A percentile compares a stretch with the other conserved stretches of the same genome.
Conservation (phyloP, 2,888 invertebrate genomes). For the Acanthosoma haemorrhoidale region DNA sequence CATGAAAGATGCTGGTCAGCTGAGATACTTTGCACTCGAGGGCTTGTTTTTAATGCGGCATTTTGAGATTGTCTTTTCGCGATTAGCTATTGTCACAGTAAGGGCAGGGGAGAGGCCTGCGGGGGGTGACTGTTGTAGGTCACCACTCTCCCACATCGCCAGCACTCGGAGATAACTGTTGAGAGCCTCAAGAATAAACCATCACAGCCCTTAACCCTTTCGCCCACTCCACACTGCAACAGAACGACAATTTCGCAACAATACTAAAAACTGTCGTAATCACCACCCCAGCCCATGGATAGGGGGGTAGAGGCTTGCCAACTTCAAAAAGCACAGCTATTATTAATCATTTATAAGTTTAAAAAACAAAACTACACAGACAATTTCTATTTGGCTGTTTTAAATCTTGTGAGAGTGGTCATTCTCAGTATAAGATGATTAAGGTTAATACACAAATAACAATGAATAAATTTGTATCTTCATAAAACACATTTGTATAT, state of each 20-base stretch:
- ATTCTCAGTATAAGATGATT: neutral
- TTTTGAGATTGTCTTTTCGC: conserved; percentile 62
- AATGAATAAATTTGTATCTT: neutral
- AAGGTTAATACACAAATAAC: conserved; percentile 25
- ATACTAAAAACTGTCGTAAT: neutral
- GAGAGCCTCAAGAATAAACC: conserved; percentile 38
- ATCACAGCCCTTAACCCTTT: conserved; percentile 34
- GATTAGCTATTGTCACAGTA: conserved; percentile 59
- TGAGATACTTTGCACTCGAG: neutral
- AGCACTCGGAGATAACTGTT: conserved; percentile 49
- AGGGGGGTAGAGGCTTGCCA: neutral
- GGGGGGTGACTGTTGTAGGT: conserved; percentile 58
- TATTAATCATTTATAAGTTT: neutral
- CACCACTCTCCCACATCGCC: conserved; percentile 60
- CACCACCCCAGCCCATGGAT: conserved; percentile 13
- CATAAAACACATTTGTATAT: neutral
- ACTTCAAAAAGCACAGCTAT: neutral
- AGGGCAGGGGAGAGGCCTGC: conserved; percentile 51
- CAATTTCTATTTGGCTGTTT: neutral
- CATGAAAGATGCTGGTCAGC: neutral
- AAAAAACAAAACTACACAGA: neutral
- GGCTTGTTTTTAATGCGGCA: conserved; percentile 62
- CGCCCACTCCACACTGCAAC: conserved; percentile 25
- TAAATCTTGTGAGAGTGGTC: neutral
- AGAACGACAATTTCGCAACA: conserved; percentile 20